phyloP scores from a whole-genome alignment of 2,888 invertebrate species.

The Drosophila macrothrix region DNA sequence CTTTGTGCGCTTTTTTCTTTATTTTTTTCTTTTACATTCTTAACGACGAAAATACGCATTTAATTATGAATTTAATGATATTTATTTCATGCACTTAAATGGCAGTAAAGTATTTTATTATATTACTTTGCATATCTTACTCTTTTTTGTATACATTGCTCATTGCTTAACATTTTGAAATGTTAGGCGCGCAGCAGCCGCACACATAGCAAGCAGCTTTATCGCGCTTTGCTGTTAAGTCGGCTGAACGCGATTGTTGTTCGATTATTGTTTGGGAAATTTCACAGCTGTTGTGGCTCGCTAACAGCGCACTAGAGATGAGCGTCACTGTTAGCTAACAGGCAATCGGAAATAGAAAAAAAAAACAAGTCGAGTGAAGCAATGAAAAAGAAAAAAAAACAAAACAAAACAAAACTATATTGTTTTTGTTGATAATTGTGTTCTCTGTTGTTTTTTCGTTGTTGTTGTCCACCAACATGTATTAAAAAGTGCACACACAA shows the following conservation, averaged over 20 bases:
- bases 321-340: slow-evolving; percentile 48
- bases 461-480: slow-evolving; percentile 30
- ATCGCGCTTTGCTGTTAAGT: slow-evolving; percentile 28
- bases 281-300: slow-evolving; percentile 48
- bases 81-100: not conserved
- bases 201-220: slow-evolving; percentile 44
- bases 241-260: slow-evolving; percentile 15
- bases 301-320: slow-evolving; percentile 50
- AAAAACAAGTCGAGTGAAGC: slow-evolving; percentile 38
- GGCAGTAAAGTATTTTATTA: slow-evolving; percentile 3
- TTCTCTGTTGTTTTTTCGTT: slow-evolving; percentile 19
- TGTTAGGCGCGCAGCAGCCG: slow-evolving; percentile 19
- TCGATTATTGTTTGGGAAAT: slow-evolving; percentile 62
- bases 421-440: slow-evolving; percentile 49
- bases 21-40: not conserved
- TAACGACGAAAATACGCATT: not conserved
- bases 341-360: slow-evolving; percentile 39
- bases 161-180: slow-evolving; percentile 24
- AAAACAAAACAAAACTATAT: slow-evolving; percentile 44
- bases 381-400: slow-evolving; percentile 41
- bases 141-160: not conserved
- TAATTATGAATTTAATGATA: not conserved
- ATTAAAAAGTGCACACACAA: slow-evolving; percentile 50
- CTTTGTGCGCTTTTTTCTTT: not conserved
- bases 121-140: slow-evolving; percentile 1